These are phyloP conservation scores for Pagetopsis macropterus DNA, from an alignment of 2,797 vertebrate genomes.

Conservation along the genomic window DNA sequence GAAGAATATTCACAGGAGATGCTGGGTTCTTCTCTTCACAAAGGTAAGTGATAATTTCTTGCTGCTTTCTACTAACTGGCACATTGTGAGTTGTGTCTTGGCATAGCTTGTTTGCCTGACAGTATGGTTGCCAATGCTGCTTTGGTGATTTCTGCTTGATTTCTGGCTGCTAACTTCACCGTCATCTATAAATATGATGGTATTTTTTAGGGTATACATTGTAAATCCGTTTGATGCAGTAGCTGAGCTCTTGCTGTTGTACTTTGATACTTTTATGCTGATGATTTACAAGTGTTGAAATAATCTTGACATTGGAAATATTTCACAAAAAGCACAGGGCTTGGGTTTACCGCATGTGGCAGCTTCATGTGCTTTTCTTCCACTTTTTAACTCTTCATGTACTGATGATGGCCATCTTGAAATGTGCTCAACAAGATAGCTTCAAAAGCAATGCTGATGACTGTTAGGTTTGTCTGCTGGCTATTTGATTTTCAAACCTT, in stretches of 20 bases:
- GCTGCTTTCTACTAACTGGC: background rate
- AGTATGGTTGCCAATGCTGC: background rate
- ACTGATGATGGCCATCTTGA: background rate
- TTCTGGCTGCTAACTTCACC: background rate
- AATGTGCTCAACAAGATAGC: background rate
- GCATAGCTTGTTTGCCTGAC: background rate
- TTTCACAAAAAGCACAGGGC: background rate
- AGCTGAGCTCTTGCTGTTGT: background rate
- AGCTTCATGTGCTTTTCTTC: background rate
- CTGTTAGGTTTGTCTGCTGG: background rate
- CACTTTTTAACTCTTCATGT: background rate
- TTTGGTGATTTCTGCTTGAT: background rate
- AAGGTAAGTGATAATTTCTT: conserved; percentile 3
- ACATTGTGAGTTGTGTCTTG: background rate
- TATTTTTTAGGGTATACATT: background rate
- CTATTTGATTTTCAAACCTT: background rate
- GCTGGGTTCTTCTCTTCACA: background rate
- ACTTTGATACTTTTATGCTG: background rate
- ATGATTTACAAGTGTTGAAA: background rate
- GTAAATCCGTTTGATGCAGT: background rate
- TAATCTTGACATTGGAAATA: background rate
- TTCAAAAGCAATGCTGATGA: background rate
- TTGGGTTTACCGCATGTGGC: background rate
- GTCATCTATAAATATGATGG: background rate
- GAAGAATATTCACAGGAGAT: background rate